Percentiles rank a stretch among this genome's conserved stretches.
Evolutionary conservation across 2,797 vertebrate species (phyloP).

Genomic region (Sparidentex hasta): DNA sequence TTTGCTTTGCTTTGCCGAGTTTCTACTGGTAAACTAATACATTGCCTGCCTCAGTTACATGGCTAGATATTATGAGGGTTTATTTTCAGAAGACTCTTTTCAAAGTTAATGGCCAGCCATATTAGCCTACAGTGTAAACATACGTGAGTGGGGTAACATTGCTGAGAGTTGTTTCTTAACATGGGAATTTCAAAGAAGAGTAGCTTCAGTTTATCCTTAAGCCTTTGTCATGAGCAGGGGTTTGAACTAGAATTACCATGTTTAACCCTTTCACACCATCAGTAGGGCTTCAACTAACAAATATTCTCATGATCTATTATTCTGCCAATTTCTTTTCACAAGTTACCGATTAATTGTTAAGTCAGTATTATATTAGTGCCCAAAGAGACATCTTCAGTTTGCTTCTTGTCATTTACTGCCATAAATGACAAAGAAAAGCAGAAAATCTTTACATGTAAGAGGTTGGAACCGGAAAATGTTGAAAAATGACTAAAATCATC

Average conservation of each 20-base stretch:
- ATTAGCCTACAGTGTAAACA: not conserved
- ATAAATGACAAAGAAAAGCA: too few relatives aligned
- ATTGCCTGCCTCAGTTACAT: not conserved
- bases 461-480: too few relatives aligned
- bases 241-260: not conserved
- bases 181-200: not conserved
- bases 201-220: not conserved
- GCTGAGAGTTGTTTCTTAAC: not conserved
- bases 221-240: too few relatives aligned
- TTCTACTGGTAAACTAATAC: not conserved
- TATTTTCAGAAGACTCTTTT: slow-evolving; percentile 6
- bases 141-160: not conserved
- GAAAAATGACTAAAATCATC: too few relatives aligned
- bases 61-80: not conserved
- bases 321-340: too few relatives aligned
- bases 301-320: too few relatives aligned
- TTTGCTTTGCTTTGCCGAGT: not conserved
- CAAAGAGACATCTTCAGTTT: too few relatives aligned
- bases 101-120: not conserved
- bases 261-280: not conserved
- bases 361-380: too few relatives aligned
- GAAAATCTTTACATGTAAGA: too few relatives aligned
- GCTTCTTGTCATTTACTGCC: too few relatives aligned
- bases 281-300: too few relatives aligned
- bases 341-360: too few relatives aligned